Evolutionary conservation across 2,888 invertebrate species (phyloP), one percentile per base, ranked within the genome.

Genomic region (Cheilosia pagana): DNA sequence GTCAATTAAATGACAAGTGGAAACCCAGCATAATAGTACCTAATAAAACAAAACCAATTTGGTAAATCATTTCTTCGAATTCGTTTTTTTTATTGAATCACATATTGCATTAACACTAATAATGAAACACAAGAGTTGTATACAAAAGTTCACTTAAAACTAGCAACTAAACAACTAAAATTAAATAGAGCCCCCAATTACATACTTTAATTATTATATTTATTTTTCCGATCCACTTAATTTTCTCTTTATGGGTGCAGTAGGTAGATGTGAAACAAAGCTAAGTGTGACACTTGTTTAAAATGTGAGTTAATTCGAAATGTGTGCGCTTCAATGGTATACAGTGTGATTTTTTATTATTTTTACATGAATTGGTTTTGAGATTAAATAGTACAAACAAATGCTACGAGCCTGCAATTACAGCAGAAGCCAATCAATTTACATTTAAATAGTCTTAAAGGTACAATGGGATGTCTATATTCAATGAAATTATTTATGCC

Each of bases 401-500:
- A 71, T 67, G 25, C 25, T 43, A 19, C 41, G 10, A 5, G 19
- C 48, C 55, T 57, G 41, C 50, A 31, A 65, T 50, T 21, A n/a
- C 48, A 31, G 28, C 53, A 4, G 31, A 62, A 35, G 31, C 12
- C 53, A 72, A 12, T 35, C 35, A 35, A 35, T 10, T 35, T 35
- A 35, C 57, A 72, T 60, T 60, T 76, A 59, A 67, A 62, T 77
- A 76, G 67, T 81, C 65, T 71, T 71, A 68, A 41, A 35, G 43
- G 39, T 59, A 62, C 21, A 48, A 76, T 71, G 45, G 19, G 72
- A 57, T 55, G 52, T 70, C 25, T 50, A 19, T 63, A 35, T 43
- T 50, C 10, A 35, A 60, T 72, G 71, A 72, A 53, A 14, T 72
- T 43, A 14, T 12, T 90, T 93, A 88, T 92, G 92, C 88, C 87